Evolutionary conservation across 2,797 vertebrate genomes (phyloP).

Genomic region (Diplodus sargus): DNA sequence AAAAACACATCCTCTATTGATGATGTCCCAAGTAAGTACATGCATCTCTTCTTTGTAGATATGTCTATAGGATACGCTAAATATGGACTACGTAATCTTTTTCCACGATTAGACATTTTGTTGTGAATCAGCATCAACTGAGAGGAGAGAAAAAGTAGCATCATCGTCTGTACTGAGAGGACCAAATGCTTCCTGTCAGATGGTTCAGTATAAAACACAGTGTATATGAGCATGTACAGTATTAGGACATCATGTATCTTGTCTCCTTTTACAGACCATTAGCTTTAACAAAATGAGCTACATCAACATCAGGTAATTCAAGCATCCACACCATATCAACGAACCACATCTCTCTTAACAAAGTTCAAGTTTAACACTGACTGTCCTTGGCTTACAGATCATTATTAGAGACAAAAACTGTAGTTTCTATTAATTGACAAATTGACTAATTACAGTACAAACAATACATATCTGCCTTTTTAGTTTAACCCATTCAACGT

Average conservation of each 20-base stretch:
- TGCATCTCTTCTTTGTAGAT: conserved; percentile 72
- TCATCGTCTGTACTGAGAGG: conserved; percentile 68
- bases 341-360: background rate
- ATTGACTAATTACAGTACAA: conserved; percentile 22
- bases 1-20: conserved; percentile 60
- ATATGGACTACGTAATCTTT: conserved; percentile 44
- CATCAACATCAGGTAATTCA: conserved; percentile 36
- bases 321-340: conserved; percentile 20
- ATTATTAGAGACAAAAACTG: conserved; percentile 24
- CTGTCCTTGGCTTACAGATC: background rate
- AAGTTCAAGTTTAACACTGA: background rate
- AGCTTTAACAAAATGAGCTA: conserved; percentile 45
- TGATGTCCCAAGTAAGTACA: conserved; percentile 71
- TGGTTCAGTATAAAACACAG: conserved; percentile 63
- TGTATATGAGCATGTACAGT: conserved; percentile 78
- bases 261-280: conserved; percentile 58
- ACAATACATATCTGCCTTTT: conserved; percentile 29
- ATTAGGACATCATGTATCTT: conserved; percentile 72
- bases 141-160: conserved; percentile 49
- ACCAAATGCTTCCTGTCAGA: conserved; percentile 75
- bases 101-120: conserved; percentile 42
- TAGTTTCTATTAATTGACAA: conserved; percentile 37
- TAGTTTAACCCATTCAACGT: conserved; percentile 9
- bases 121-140: conserved; percentile 46
- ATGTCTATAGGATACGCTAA: conserved; percentile 65